A percentile compares a stretch with the other conserved stretches of the same genome.
phyloP scores from a whole-genome alignment of 2,113 vertebrate genomes.

The Phrynocephalus versicolor region DNA sequence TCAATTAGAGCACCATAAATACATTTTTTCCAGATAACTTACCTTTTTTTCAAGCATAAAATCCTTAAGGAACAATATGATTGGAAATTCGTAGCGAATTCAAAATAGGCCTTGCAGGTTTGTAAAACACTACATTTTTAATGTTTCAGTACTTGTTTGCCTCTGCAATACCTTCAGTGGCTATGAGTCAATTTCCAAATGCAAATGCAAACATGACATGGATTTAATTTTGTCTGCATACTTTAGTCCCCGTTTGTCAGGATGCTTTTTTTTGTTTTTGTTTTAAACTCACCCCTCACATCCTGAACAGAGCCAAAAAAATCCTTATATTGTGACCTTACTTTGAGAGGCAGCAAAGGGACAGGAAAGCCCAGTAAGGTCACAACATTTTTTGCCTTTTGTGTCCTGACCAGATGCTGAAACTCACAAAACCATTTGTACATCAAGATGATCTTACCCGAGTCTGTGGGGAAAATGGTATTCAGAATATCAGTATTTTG shows the following conservation, averaged over 20 bases:
- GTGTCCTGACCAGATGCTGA: too few relatives aligned
- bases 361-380: too few relatives aligned
- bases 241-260: too few relatives aligned
- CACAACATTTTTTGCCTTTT: too few relatives aligned
- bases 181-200: neutral
- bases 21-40: neutral
- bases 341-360: too few relatives aligned
- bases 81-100: neutral
- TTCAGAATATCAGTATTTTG: neutral
- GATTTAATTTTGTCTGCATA: neutral
- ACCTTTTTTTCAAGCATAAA: neutral
- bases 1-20: neutral
- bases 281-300: too few relatives aligned
- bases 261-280: too few relatives aligned
- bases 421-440: neutral
- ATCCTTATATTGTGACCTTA: too few relatives aligned
- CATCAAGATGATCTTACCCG: neutral
- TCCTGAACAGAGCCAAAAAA: too few relatives aligned
- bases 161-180: neutral
- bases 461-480: neutral
- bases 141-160: neutral
- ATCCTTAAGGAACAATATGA: neutral
- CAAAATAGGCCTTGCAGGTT: neutral
- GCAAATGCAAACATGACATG: neutral
- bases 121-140: neutral